A percentile compares a stretch with the other conserved stretches of the same genome.
These are phyloP conservation scores for Dryobates pubescens DNA, from an alignment of 2,797 vertebrate genomes.

Conservation along the genomic window DNA sequence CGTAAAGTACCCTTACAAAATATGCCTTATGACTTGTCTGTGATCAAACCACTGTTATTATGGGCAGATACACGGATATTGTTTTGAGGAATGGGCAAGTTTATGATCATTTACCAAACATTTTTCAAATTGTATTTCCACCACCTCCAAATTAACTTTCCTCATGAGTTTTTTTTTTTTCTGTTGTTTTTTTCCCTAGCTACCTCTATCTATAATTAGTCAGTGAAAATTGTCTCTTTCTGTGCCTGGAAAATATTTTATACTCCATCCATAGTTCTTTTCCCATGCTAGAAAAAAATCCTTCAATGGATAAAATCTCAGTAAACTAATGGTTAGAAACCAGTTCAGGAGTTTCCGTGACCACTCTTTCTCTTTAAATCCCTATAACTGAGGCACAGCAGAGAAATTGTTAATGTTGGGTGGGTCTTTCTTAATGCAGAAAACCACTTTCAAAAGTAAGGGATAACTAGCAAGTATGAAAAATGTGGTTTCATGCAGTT, in stretches of 20 bases:
- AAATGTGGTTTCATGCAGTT: neutral
- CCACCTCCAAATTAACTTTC: constrained; percentile 35
- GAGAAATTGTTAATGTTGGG: neutral
- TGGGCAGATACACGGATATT: neutral
- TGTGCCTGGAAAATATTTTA: constrained; percentile 10
- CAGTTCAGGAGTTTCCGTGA: neutral
- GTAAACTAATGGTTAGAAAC: constrained; percentile 44
- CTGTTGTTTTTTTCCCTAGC: neutral
- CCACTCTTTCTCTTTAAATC: neutral
- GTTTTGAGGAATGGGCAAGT: constrained; percentile 29
- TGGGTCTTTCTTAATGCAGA: neutral
- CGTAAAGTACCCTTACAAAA: neutral
- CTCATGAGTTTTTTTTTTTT: neutral
- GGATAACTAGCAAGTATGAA: neutral
- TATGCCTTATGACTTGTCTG: neutral
- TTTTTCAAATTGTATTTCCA: constrained; percentile 18
- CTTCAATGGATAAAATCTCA: constrained; percentile 15
- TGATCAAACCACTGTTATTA: constrained; percentile 2
- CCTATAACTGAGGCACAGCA: neutral
- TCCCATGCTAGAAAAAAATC: constrained; percentile 50
- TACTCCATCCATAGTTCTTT: neutral
- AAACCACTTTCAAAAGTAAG: neutral
- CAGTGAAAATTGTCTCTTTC: constrained; percentile 39
- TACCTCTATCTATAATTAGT: constrained; percentile 53
- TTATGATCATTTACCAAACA: constrained; percentile 25